phyloP scores from a whole-genome alignment of 2,113 vertebrate genomes.

The Peromyscus leucopus region DNA sequence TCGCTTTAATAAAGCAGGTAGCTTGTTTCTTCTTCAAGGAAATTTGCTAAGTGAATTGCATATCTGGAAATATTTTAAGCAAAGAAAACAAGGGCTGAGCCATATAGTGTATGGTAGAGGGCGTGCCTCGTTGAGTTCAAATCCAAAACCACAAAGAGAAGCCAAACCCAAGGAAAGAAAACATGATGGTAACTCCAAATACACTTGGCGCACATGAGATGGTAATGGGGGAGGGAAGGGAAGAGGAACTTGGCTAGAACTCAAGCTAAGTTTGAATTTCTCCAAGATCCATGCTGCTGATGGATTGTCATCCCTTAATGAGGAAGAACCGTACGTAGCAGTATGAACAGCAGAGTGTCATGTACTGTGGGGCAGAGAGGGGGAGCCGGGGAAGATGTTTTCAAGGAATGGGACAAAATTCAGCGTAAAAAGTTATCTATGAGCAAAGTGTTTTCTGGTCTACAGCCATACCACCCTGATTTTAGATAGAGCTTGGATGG shows the following conservation, averaged over 20 bases:
- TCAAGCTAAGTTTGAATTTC: neutral
- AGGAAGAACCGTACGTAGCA: neutral
- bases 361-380: neutral
- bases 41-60: neutral
- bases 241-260: neutral
- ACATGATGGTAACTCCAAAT: neutral
- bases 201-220: neutral
- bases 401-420: neutral
- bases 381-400: neutral
- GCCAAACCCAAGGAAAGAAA: constrained; percentile 19
- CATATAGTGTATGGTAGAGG: neutral
- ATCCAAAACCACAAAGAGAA: neutral
- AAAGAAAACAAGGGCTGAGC: neutral
- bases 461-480: neutral
- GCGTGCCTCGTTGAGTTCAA: neutral
- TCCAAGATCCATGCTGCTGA: neutral
- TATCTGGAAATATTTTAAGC: constrained; percentile 23
- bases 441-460: neutral
- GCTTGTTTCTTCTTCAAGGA: neutral
- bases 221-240: neutral
- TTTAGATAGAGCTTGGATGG: neutral
- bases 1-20: neutral
- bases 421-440: neutral
- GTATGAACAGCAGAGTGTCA: neutral
- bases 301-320: too few species aligned